Percentiles rank a stretch among this genome's conserved stretches.
These are phyloP conservation scores for Lithophane leautieri DNA, from an alignment of 2,888 invertebrate species.

Conservation along the genomic window DNA sequence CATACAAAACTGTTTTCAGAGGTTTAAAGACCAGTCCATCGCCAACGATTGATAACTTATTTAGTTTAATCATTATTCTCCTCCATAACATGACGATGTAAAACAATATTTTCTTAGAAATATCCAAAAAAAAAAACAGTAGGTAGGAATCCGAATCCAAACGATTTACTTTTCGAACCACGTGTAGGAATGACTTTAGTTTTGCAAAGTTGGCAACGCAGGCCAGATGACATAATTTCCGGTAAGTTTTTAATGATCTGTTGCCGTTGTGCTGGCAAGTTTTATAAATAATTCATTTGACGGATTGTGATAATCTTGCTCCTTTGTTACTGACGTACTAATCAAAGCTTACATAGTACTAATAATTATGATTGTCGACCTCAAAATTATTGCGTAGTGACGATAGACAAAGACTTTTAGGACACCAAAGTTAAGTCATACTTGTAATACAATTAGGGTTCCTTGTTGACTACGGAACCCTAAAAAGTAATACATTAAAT, in stretches of 20 bases:
- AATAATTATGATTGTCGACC: neutral
- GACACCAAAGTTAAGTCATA: neutral
- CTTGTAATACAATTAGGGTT: too few species aligned
- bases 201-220: conserved; percentile 43
- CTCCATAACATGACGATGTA: neutral
- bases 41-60: neutral
- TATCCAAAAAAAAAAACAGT: conserved; percentile 11
- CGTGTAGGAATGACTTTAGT: conserved; percentile 33
- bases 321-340: too few species aligned
- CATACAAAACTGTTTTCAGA: neutral
- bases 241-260: conserved; percentile 4
- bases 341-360: too few species aligned
- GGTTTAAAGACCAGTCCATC: neutral
- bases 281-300: neutral
- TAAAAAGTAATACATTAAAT: too few species aligned
- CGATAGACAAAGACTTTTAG: neutral
- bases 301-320: neutral
- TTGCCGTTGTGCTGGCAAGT: neutral
- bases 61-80: neutral
- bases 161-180: conserved; percentile 14
- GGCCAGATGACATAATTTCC: conserved; percentile 41
- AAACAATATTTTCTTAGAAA: neutral
- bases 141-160: neutral
- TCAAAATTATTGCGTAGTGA: neutral
- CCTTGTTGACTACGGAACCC: too few species aligned